A percentile compares a stretch with the other conserved stretches of the same genome.
These are phyloP conservation scores for Diabrotica virgifera DNA, from an alignment of 1,140 invertebrate genomes.

Conservation along the genomic window DNA sequence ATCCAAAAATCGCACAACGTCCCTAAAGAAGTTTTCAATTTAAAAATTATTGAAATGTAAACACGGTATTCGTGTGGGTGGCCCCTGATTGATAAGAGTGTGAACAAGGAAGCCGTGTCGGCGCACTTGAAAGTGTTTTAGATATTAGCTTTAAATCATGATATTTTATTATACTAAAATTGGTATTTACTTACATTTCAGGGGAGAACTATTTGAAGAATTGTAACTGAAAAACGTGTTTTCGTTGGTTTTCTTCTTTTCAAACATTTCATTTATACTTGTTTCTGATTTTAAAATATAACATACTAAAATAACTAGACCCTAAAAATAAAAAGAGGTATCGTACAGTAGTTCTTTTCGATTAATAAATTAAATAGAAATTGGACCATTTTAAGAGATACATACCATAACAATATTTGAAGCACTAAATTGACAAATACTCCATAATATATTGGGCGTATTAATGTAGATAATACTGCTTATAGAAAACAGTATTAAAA, in stretches of 20 bases:
- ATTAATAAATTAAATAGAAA: no score
- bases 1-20: no score
- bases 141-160: no score
- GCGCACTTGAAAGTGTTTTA: no score
- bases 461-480: slow-evolving; percentile 42
- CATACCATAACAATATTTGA: slow-evolving; percentile 35
- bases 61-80: no score
- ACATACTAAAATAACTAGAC: slow-evolving; percentile 28
- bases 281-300: slow-evolving; percentile 38
- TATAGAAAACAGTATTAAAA: slow-evolving; percentile 27
- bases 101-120: no score
- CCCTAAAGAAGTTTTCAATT: no score
- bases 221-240: slow-evolving; percentile 29
- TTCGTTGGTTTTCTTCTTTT: slow-evolving; percentile 21
- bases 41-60: no score
- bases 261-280: slow-evolving; percentile 25
- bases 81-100: no score
- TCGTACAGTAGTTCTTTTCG: no score
- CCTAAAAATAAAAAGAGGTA: slow-evolving; percentile 25
- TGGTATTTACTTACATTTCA: slow-evolving; percentile 32
- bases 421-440: slow-evolving; percentile 35
- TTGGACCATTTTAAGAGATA: no score
- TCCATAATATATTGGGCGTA: slow-evolving; percentile 33
- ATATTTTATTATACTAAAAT: background rate
- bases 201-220: slow-evolving; percentile 26